These are phyloP conservation scores for Cotesia glomerata DNA, from an alignment of 1,140 invertebrate genomes.

Conservation along the genomic window DNA sequence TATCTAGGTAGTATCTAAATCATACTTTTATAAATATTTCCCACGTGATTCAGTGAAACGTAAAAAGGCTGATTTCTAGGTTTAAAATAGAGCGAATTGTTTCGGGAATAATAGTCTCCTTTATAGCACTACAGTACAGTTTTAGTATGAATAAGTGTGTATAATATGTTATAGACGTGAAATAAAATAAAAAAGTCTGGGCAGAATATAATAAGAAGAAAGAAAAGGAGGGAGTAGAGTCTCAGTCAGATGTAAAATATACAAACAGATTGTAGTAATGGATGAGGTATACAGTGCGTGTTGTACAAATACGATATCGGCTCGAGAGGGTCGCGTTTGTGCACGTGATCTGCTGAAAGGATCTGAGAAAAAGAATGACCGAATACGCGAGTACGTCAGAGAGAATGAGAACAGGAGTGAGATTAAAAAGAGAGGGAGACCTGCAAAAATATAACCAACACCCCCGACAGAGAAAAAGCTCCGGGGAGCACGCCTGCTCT, in stretches of 20 bases:
- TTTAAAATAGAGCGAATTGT: slow-evolving; percentile 1
- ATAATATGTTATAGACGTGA: background rate
- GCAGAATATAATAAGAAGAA: background rate
- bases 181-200: background rate
- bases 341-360: slow-evolving; percentile 34
- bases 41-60: slow-evolving; percentile 14
- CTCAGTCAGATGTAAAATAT: slow-evolving; percentile 30
- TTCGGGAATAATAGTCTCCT: slow-evolving; percentile 4
- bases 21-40: slow-evolving; percentile 2
- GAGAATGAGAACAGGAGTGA: slow-evolving; percentile 12
- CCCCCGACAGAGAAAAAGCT: slow-evolving; percentile 34
- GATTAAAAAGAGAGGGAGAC: background rate
- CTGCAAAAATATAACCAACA: slow-evolving; percentile 33
- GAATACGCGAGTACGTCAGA: background rate
- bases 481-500: slow-evolving; percentile 21
- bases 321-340: slow-evolving; percentile 22
- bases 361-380: slow-evolving; percentile 1
- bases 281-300: slow-evolving; percentile 35
- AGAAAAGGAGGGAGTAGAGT: slow-evolving; percentile 3
- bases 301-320: slow-evolving; percentile 44
- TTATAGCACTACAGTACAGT: background rate
- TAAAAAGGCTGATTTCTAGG: slow-evolving; percentile 3
- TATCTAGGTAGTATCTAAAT: too few species aligned
- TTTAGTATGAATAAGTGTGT: slow-evolving; percentile 14
- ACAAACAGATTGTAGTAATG: slow-evolving; percentile 40